A percentile compares a stretch with the other conserved stretches of the same genome.
Conservation (phyloP, 53 echinoderm and acorn worm species). For the Apostichopus leukothele region DNA sequence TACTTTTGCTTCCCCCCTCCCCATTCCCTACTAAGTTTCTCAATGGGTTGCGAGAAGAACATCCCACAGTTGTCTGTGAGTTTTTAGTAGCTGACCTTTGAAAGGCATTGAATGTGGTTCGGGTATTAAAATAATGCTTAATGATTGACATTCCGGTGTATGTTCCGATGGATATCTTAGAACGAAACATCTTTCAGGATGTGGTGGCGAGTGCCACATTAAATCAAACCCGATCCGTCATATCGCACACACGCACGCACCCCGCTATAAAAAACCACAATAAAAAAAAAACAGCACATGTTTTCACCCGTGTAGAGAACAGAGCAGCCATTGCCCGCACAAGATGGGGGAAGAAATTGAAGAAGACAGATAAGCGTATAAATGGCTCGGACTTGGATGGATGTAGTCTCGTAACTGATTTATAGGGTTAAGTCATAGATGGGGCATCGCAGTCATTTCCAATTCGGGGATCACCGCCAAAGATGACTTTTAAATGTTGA, state of each 20-base stretch:
- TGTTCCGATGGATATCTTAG: too few relatives aligned
- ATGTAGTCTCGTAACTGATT: constrained; percentile 5
- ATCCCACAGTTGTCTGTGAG: too few relatives aligned
- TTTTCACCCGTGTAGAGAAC: background rate
- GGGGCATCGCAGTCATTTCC: background rate
- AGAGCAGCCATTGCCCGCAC: background rate
- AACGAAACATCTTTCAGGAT: too few relatives aligned
- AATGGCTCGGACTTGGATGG: background rate
- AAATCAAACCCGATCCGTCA: background rate
- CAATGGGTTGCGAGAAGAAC: too few relatives aligned
- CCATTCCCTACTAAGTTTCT: too few relatives aligned
- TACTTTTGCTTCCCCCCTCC: too few relatives aligned
- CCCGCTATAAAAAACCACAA: background rate
- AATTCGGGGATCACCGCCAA: background rate
- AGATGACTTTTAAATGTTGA: constrained; percentile 10
- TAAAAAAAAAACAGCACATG: background rate
- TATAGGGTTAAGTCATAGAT: constrained; percentile 10
- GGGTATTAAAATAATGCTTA: too few relatives aligned
- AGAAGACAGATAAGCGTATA: background rate
- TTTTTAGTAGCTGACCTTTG: too few relatives aligned
- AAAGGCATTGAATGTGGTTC: too few relatives aligned
- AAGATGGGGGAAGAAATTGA: constrained; percentile 10
- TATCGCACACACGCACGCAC: background rate
- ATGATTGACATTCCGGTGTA: too few relatives aligned
- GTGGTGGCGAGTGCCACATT: background rate